Conservation (phyloP, 1,140 invertebrate genomes). For the Dreissena polymorpha region DNA sequence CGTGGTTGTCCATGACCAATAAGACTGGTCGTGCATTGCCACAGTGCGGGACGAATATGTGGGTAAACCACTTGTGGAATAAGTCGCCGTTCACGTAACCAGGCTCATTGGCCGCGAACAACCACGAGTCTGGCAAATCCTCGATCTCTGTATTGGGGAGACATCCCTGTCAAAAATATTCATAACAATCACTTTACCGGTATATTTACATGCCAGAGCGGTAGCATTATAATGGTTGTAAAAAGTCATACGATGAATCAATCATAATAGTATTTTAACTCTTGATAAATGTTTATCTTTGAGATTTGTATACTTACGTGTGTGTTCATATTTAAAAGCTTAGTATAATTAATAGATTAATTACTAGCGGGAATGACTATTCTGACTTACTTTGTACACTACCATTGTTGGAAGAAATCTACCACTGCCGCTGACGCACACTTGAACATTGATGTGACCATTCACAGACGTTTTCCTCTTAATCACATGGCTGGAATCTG, state of each 20-base stretch:
- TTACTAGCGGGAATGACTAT: too few species aligned
- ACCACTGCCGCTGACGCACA: conserved; percentile 1
- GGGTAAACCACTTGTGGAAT: background rate
- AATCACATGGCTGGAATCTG: background rate
- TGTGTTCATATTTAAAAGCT: too few species aligned
- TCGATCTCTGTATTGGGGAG: background rate
- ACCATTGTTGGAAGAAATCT: background rate
- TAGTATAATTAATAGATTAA: too few species aligned
- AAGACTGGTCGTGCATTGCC: conserved; percentile 23
- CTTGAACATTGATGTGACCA: background rate
- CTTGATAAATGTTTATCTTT: too few species aligned
- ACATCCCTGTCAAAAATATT: conserved; percentile 1
- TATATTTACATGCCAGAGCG: too few species aligned
- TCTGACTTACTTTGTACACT: background rate
- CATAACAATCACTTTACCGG: background rate
- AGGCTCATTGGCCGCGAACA: background rate
- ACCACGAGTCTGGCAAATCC: background rate
- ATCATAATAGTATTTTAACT: too few species aligned
- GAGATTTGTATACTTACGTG: too few species aligned
- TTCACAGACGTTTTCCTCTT: background rate
- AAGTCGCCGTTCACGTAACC: background rate
- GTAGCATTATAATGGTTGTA: too few species aligned
- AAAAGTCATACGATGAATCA: too few species aligned
- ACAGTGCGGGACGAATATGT: conserved; percentile 19
- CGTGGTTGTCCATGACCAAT: conserved; percentile 70